These are phyloP conservation scores for Tinea pellionella DNA, from an alignment of 2,888 invertebrate species.

Conservation along the genomic window DNA sequence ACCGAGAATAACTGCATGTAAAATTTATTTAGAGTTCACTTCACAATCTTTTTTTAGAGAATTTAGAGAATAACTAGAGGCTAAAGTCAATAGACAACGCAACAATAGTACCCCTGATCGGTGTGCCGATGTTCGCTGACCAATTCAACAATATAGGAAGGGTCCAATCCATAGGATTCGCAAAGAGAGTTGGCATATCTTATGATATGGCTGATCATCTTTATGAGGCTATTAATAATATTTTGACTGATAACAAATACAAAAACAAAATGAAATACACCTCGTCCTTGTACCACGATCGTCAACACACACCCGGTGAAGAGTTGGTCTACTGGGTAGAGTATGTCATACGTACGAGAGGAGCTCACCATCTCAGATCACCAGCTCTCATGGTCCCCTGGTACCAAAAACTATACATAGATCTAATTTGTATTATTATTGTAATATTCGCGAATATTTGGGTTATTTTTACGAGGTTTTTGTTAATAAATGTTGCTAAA, in stretches of 20 bases:
- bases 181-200: constrained; percentile 21
- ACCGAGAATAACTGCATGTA: too few relatives aligned
- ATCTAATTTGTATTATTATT: constrained; percentile 21
- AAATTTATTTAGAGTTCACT: too few relatives aligned
- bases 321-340: constrained; percentile 76
- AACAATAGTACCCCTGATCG: constrained; percentile 58
- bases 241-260: constrained; percentile 21
- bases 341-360: constrained; percentile 69
- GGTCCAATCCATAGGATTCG: constrained; percentile 23
- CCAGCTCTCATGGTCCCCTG: constrained; percentile 31
- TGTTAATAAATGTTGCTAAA: background rate
- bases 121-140: constrained; percentile 68
- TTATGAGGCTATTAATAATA: constrained; percentile 21
- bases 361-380: constrained; percentile 61
- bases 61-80: too few relatives aligned
- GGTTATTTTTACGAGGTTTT: background rate
- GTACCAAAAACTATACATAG: constrained; percentile 45
- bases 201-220: constrained; percentile 22
- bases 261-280: background rate
- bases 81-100: too few relatives aligned
- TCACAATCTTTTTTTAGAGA: too few relatives aligned
- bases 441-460: background rate
- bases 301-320: constrained; percentile 66
- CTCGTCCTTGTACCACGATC: constrained; percentile 19
- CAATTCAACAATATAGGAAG: constrained; percentile 34